Conservation (phyloP, 2,888 invertebrate genomes). For the Cheilosia soror region DNA sequence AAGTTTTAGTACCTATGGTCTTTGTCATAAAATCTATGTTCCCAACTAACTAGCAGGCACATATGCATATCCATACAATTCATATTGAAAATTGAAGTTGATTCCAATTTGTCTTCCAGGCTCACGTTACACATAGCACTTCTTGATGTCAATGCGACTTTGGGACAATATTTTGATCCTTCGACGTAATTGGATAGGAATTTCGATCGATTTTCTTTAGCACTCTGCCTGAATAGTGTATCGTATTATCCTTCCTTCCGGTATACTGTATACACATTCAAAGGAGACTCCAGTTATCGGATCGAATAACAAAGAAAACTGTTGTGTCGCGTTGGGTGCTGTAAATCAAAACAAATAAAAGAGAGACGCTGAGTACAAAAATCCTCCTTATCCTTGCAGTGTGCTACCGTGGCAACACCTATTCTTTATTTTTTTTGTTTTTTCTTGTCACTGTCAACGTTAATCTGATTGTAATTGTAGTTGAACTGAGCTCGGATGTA, state of each 20-base stretch:
- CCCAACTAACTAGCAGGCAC: background rate
- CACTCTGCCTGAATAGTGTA: constrained; percentile 14
- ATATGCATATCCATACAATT: background rate
- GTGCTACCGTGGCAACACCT: constrained; percentile 56
- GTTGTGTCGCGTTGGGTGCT: constrained; percentile 56
- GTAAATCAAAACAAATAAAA: constrained; percentile 60
- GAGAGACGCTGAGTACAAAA: constrained; percentile 7
- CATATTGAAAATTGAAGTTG: constrained; percentile 25
- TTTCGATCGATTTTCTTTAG: constrained; percentile 45
- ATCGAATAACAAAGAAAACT: constrained; percentile 59
- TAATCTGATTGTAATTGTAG: constrained; percentile 74
- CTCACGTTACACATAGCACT: constrained; percentile 54
- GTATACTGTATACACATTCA: constrained; percentile 6
- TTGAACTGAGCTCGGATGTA: constrained; percentile 29
- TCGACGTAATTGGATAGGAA: constrained; percentile 66
- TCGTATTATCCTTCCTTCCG: constrained; percentile 49
- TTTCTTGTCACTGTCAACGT: constrained; percentile 54
- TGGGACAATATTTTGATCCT: constrained; percentile 71
- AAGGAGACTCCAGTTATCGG: constrained; percentile 48
- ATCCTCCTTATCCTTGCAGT: constrained; percentile 33
- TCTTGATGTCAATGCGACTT: constrained; percentile 43
- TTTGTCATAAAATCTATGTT: background rate
- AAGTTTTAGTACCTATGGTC: background rate
- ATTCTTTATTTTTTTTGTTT: background rate
- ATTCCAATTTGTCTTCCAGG: constrained; percentile 50